Evolutionary conservation across 2,888 invertebrate genomes (phyloP), one percentile per base, ranked within the genome.

Genomic region (Asteroscopus sphinx): DNA sequence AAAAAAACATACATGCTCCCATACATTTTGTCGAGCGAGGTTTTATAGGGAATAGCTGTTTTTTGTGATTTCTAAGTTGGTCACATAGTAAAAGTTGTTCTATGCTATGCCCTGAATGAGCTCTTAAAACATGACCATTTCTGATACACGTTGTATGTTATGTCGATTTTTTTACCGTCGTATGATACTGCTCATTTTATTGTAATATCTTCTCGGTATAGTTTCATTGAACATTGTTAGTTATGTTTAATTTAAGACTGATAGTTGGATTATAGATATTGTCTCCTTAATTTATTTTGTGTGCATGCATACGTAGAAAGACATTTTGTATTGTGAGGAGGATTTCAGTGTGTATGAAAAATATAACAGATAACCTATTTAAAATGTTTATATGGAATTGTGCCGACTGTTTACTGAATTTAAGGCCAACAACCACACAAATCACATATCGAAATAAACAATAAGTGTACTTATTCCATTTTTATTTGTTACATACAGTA

Each of bases 211-310:
- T 70, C 60, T 73, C 47, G 62, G 54, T 69, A 59, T 69, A 64
- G 63, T 69, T 74, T 75, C 66, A 68, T 68, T 76, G 70, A 72
- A 76, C 73, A 79, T 78, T 54, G 68, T 71, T 82, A 81, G 80
- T 81, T 76, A 76, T 85, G 75, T 81, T 86, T 87, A 68, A 85
- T 88, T 87, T 87, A 91, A 92, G 92, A 92, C 92, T 92, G 92
- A 92, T 87, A 80, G 83, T 83, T 80, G 72, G 72, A 79, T 81
- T 82, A 79, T 75, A 79, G 65, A 49, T 79, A 60, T 80, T 79
- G 70, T 82, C 66, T 73, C 63, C 76, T 77, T 81, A 79, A 81
- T 79, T 85, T 82, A 82, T 85, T 83, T 76, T 60, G 61, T 75
- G 64, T 71, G 75, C 63, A 71, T 71, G 75, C 63, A 71, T 75